Evolutionary conservation across 2,113 vertebrate genomes (phyloP).

Genomic region (Phaethon lepturus): DNA sequence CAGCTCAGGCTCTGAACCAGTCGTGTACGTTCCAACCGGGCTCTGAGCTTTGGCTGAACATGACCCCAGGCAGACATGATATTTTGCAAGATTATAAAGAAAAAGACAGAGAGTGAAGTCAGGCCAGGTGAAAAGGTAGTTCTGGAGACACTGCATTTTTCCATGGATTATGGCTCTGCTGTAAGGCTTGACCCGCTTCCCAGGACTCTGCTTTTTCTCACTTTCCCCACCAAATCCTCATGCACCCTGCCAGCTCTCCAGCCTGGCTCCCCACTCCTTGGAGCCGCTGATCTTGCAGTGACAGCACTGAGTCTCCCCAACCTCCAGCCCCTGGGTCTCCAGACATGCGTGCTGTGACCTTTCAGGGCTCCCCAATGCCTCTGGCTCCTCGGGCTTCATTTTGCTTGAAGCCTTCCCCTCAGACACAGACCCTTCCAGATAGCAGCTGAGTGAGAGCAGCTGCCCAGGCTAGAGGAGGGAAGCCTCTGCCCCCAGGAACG

Average conservation of each 20-base stretch:
- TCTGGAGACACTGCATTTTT: neutral
- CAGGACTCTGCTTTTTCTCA: neutral
- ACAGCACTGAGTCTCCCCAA: neutral
- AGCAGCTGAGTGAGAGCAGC: neutral
- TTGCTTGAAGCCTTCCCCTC: neutral
- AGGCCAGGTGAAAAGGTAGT: neutral
- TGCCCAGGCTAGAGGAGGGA: fast-evolving
- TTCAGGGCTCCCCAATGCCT: neutral
- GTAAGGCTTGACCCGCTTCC: fast-evolving
- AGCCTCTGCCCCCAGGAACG: neutral
- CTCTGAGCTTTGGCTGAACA: neutral
- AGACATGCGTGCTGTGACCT: neutral
- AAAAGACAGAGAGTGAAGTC: neutral
- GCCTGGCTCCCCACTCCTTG: neutral
- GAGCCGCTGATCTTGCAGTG: neutral
- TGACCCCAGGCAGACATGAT: neutral
- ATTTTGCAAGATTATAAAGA: neutral
- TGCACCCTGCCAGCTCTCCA: neutral
- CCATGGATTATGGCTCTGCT: fast-evolving
- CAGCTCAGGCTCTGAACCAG: neutral
- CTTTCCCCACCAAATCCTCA: neutral
- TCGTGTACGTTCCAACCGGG: fast-evolving
- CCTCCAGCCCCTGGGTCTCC: neutral
- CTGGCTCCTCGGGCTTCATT: neutral
- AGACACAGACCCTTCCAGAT: neutral